Base-by-base conservation (phyloP, 2,797 vertebrate species). In the Sebastes paucispinis region DNA sequence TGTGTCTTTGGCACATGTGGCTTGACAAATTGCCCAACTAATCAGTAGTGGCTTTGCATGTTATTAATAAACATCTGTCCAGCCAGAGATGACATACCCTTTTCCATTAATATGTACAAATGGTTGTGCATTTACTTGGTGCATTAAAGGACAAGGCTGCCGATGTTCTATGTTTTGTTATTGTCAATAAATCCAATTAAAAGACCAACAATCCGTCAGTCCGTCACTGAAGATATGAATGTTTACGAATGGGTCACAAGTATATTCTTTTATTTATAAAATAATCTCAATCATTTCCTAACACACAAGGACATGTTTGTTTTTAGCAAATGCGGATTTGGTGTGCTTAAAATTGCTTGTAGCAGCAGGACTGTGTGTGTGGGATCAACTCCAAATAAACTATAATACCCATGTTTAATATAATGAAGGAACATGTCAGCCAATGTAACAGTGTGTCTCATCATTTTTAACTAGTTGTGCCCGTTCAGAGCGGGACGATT, bases 401-500 rank as follows among this genome's bases (percentile, higher is more conserved):
- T 52, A 52, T 52, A 0, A 52, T 47, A 47, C 6, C 0, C 16
- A 47, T 8, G 6, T 47, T 47, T 47, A 47, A 0, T 47, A 18
- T 18, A 47, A 47, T 18, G 6, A 7, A 47, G 43, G 0, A 47
- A 47, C 16, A 47, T n/a, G 50, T 20, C 20, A 52, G 20, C 18
- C 18, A 52, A 7, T 52, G 0, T 52, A 52, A 52, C 0, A 0
- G 16, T 47, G 43, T 47, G 43, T 6, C 43, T 47, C 50, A 52
- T n/a, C 0, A 0, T 20, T 52, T 52, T 52, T 52, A 8, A 52
- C 43, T 18, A 47, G 16, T 47, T 18, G 43, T 47, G 43, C 43
- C 43, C 6, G 0, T 52, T 52, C 50, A 0, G 50, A n/a, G 8
- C 8, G 43, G 39, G 39, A 6, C 14, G 39, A 43, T 43, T 43